These are phyloP conservation scores for Pararge aegeria DNA, from an alignment of 1,140 invertebrate species.

Conservation along the genomic window DNA sequence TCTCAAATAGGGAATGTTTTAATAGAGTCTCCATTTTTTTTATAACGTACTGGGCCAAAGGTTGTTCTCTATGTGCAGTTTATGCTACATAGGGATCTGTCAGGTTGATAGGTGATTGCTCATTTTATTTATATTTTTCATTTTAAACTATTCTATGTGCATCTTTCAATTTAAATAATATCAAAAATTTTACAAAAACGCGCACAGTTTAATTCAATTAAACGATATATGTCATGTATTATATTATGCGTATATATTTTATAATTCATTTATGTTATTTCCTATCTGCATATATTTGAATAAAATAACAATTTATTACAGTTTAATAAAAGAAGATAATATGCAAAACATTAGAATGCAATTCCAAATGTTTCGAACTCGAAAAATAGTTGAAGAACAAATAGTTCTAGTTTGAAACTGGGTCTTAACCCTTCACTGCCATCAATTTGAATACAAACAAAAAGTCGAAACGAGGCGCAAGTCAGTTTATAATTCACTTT, in stretches of 20 bases:
- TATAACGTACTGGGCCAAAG: no score
- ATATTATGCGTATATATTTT: not conserved
- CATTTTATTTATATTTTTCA: no score
- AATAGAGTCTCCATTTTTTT: no score
- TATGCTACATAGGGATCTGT: no score
- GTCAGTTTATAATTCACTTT: conserved; percentile 42
- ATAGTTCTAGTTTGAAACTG: conserved; percentile 13
- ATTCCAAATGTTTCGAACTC: not conserved
- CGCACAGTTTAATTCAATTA: no score
- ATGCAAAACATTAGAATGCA: conserved; percentile 1
- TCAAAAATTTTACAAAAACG: no score
- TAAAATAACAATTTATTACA: not conserved
- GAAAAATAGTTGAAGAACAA: conserved; percentile 11
- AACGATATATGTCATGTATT: no score
- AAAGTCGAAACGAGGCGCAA: conserved; percentile 31
- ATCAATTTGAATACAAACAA: conserved; percentile 15
- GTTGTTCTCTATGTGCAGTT: no score
- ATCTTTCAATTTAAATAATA: no score
- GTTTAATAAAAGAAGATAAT: not conserved
- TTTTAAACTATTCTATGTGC: no score
- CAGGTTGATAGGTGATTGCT: no score
- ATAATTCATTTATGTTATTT: not conserved
- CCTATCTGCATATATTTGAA: not conserved
- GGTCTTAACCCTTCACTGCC: conserved; percentile 13
- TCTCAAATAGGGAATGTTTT: no score